Evolutionary conservation across 1,140 invertebrate genomes (phyloP).

Genomic region (Melanaphis sacchari): DNA sequence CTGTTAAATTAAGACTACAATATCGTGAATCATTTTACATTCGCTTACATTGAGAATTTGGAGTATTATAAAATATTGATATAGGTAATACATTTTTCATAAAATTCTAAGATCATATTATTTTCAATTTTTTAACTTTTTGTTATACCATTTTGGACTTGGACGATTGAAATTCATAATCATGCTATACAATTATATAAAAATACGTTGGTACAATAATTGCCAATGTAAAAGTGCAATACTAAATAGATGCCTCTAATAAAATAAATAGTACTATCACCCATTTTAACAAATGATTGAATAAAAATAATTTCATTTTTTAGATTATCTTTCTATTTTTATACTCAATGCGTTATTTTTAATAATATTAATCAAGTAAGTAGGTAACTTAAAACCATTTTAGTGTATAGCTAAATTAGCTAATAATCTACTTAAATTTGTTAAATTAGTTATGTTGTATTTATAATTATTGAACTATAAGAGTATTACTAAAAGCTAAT

Average conservation of each 20-base stretch:
- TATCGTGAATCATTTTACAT: not conserved
- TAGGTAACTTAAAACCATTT: not conserved
- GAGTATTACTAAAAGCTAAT: too few relatives aligned
- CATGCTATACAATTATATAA: not conserved
- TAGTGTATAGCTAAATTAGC: not conserved
- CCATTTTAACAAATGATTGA: not conserved
- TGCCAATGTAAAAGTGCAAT: not conserved
- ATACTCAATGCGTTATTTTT: not conserved
- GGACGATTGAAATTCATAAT: not conserved
- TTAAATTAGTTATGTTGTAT: too few relatives aligned
- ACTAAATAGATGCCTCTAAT: not conserved
- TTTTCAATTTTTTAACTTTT: not conserved
- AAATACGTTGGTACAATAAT: not conserved
- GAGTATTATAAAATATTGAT: not conserved
- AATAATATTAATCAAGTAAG: not conserved
- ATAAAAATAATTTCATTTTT: not conserved
- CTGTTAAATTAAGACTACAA: too few relatives aligned
- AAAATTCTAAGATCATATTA: not conserved
- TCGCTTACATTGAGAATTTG: not conserved
- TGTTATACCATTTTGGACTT: not conserved
- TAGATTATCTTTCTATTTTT: not conserved
- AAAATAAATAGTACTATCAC: not conserved
- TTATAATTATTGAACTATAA: too few relatives aligned
- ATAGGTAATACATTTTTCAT: not conserved
- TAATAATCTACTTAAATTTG: not conserved